Base-by-base conservation (phyloP, 2,113 vertebrate species). In the Poecilia latipinna region DNA sequence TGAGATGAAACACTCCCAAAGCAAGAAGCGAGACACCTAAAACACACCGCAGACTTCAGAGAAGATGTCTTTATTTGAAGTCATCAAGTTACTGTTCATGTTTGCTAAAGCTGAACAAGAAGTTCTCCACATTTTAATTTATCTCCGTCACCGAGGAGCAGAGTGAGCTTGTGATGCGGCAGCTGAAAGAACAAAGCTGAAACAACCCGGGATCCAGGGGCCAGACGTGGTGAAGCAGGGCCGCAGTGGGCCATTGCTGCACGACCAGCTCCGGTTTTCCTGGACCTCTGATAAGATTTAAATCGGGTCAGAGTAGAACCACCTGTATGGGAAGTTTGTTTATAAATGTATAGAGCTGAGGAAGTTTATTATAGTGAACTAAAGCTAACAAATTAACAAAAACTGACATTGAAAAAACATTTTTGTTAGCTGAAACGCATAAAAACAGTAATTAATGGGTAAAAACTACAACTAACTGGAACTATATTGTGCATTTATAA, bases 221-320 rank as follows among this genome's bases (percentile, higher is more conserved):
- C 74, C 67, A 74, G 70, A 78, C 79, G 82, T 65, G 57, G 73
- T 68, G 62, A 42, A 71, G 74, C 70, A 26, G 31, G 26, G 66
- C 61, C 26, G 82, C 88, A 77, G 13, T 79, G 57, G 91, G 89
- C 84, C 80, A 76, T 80, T 79, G 88, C 71, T 91, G 73, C 78
- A 87, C 75, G 19, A 68, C 76, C 78, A 65, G 68, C 2, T 80
- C 74, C 37, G 54, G 75, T 80, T 83, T 77, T 82, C 84, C 82
- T 78, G 72, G 66, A 77, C 68, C 67, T 28, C 73, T 63, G 77
- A 86, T 71, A 85, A 84, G 66, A 70, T 76, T 79, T 63, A 83
- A 92, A 93, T 68, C 89, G 80, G 91, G 89, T 91, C 86, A 93
- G 68, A 80, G 65, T 57, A 83, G 37, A 79, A 84, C 33, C 60